Base-by-base conservation (phyloP, 2,113 vertebrate genomes). In the Falcunculus frontatus region DNA sequence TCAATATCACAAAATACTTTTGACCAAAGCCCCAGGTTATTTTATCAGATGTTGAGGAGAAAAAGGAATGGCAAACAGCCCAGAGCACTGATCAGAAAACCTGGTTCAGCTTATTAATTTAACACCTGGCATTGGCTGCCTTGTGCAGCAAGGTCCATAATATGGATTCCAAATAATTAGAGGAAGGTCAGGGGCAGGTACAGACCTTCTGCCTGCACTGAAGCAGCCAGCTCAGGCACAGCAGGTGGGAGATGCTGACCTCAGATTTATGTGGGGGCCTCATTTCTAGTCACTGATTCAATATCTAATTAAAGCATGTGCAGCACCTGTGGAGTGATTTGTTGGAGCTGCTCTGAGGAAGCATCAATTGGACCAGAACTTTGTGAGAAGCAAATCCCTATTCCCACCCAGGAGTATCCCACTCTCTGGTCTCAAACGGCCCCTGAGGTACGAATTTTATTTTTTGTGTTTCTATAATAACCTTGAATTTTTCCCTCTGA, bases 81-180 rank as follows among this genome's bases (percentile, higher is more conserved):
- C 96, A 92, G 84, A 85, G 74, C 89, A 33, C 85, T 87, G 82
- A 96, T 92, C 16, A 26, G 68, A 91, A 92, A 93, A 94, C 37
- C 96, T 95, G 95, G 79, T 96, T 90, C 82, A 91, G 84, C 89
- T 96, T 96, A 96, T 96, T 97, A 96, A 97, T 95, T 93, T 77
- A 94, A 96, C 95, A 94, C 93, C 92, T 94, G 93, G 92, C 89
- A 91, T 79, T 94, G 92, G 76, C 89, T 93, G 79, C 52, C 64
- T 84, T 29, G 44, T 92, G 69, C 90, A 88, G 74, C 57, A 69
- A 78, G 69, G 89, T 79, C 87, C 95, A 87, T 92, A 79, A 72
- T 91, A 92, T 86, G 85, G 94, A 95, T 97, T 95, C 82, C 96
- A 97, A 96, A 96, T 94, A 96, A 96, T 95, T 92, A 95, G 60